A percentile compares a stretch with the other conserved stretches of the same genome.
Conservation (phyloP, 1,140 invertebrate species). For the Drosophila kanapiae region DNA sequence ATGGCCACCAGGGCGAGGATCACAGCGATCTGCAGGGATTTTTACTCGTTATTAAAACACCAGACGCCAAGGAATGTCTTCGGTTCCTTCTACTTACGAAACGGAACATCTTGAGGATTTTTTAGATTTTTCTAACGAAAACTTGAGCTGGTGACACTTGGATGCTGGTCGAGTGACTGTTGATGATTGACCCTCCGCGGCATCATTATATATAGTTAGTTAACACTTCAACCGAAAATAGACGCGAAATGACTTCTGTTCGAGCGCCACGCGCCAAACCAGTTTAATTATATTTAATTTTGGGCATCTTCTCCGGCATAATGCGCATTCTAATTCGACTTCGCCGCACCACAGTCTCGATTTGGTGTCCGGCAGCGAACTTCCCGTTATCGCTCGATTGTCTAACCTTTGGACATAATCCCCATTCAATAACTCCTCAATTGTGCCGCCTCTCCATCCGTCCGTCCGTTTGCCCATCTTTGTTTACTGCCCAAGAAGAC, state of each 20-base stretch:
- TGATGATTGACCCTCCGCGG: conserved; percentile 21
- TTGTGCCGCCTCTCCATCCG: conserved; percentile 17
- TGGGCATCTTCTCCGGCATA: background rate
- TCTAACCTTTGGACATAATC: conserved; percentile 37
- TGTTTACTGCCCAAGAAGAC: conserved; percentile 20
- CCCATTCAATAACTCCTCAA: conserved; percentile 30
- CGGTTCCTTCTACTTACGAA: conserved; percentile 31
- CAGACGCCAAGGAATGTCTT: background rate
- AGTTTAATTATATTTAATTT: conserved; percentile 32
- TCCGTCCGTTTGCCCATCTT: conserved; percentile 10
- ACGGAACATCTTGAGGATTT: conserved; percentile 38
- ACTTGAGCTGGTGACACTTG: conserved; percentile 2
- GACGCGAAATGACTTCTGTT: conserved; percentile 2
- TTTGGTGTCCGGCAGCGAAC: conserved; percentile 9
- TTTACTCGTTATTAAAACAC: too few species aligned
- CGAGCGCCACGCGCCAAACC: conserved; percentile 40
- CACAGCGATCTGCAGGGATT: conserved; percentile 23
- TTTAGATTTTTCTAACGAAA: background rate
- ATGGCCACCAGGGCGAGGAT: conserved; percentile 37
- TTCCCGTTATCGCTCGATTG: conserved; percentile 36
- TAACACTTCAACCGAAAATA: conserved; percentile 16
- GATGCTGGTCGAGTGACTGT: conserved; percentile 24
- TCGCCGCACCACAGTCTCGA: background rate
- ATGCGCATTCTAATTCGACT: conserved; percentile 32
- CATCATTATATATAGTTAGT: conserved; percentile 17